Base-by-base conservation (phyloP, 2,888 invertebrate genomes). In the Sesamia inferens region DNA sequence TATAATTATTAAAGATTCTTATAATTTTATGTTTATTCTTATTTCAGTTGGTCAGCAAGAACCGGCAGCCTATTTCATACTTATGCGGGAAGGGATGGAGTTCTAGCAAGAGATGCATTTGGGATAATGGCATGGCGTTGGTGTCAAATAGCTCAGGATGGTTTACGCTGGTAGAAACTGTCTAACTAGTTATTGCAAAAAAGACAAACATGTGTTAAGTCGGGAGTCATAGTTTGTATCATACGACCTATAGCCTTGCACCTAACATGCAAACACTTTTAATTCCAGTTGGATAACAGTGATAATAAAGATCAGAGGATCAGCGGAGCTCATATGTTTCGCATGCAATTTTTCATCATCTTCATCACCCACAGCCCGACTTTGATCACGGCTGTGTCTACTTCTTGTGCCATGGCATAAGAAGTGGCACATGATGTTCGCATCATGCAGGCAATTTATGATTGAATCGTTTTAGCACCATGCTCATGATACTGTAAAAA, bases 71-170 rank as follows among this genome's bases (percentile, higher is more conserved):
- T 13, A 55, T 55, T 13, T 55, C 55, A 13, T 55, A 55, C 22
- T 22, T 55, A 22, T 55, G 55, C 22, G 55, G 55, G 11, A 55
- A 55, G 22, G 22, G 55, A 13, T 22, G 22, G 6, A 55, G 13
- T 22, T 22, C 22, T 22, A 13, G 22, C 13, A 22, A 55, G 55
- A 55, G 55, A 55, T 55, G 55, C 22, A 22, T 55, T 13, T 55
- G 55, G 61, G 47, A 47, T 10, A 58, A 47, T 16, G 68, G 68
- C 47, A 47, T 58, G 44, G 68, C 58, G 6, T 24, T 68, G 13
- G 58, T 58, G 44, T 58, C 68, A 16, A 68, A 68, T 47, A 68
- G 31, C n/a, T 58, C 68, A 3, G 68, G 68, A 8, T 68, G 68
- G 68, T 68, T 68, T 31, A 47, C 58, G 5, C 47, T 68, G 58